These are phyloP conservation scores for Helarctos malayanus DNA, from an alignment of 2,797 vertebrate species.

Conservation along the genomic window DNA sequence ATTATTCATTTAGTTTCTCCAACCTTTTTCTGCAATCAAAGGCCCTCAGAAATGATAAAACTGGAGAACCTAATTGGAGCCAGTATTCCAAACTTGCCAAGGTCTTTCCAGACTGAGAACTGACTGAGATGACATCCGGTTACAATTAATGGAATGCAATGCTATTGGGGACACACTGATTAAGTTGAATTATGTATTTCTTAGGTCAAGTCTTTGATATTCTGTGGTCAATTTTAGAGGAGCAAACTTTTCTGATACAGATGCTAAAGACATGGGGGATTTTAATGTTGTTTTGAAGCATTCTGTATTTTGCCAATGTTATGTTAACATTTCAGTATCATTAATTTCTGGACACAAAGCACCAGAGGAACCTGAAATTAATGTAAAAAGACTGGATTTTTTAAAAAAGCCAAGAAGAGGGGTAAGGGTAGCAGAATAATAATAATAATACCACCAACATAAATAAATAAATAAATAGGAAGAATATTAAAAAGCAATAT, in stretches of 20 bases:
- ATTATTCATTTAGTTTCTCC: slow-evolving; percentile 29
- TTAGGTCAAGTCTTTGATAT: slow-evolving; percentile 43
- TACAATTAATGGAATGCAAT: slow-evolving; percentile 22
- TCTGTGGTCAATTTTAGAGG: slow-evolving; percentile 5
- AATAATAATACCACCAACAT: background rate
- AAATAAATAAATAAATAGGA: background rate
- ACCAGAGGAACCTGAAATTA: background rate
- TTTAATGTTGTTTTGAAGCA: slow-evolving; percentile 56
- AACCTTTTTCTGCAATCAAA: slow-evolving; percentile 10
- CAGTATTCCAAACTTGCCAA: background rate
- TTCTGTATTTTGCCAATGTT: slow-evolving; percentile 26
- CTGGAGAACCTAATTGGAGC: slow-evolving; percentile 4
- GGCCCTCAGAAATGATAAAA: slow-evolving; percentile 26
- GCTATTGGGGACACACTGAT: background rate
- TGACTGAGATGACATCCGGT: background rate
- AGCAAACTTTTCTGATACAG: background rate
- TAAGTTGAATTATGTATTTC: slow-evolving; percentile 56
- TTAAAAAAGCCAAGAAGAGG: background rate
- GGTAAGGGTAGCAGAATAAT: background rate
- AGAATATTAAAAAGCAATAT: slow-evolving; percentile 39
- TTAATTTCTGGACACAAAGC: slow-evolving; percentile 14
- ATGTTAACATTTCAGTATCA: background rate
- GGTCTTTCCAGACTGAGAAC: background rate
- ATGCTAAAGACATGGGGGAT: slow-evolving; percentile 36
- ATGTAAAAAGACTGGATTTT: background rate